phyloP scores from a whole-genome alignment of 2,888 invertebrate species.

The Lepidochitona cinerea region DNA sequence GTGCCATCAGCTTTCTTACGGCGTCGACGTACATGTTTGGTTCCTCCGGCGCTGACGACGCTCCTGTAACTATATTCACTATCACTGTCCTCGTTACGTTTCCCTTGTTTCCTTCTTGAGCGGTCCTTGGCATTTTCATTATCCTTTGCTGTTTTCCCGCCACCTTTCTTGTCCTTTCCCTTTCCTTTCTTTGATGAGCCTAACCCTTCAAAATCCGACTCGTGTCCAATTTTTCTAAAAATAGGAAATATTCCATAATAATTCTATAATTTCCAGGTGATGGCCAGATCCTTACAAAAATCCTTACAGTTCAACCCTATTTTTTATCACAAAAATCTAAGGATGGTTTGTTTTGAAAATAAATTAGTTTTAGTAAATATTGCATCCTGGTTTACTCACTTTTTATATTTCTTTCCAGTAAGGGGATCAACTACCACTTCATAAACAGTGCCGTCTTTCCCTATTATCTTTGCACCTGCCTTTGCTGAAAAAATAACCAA shows the following conservation, averaged over 20 bases:
- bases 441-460: constrained; percentile 66
- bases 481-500: constrained; percentile 48
- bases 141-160: constrained; percentile 23
- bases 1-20: constrained; percentile 64
- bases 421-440: constrained; percentile 67
- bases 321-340: neutral
- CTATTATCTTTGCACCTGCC: constrained; percentile 58
- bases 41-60: constrained; percentile 65
- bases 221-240: constrained; percentile 53
- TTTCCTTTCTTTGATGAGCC: constrained; percentile 50
- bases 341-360: too few relatives aligned
- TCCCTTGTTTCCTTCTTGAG: constrained; percentile 51
- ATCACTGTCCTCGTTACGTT: constrained; percentile 61
- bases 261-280: neutral
- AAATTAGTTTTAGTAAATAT: too few relatives aligned
- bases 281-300: neutral
- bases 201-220: constrained; percentile 56
- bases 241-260: neutral
- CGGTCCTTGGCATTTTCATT: constrained; percentile 48
- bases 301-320: neutral
- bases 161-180: constrained; percentile 38
- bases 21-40: constrained; percentile 59
- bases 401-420: constrained; percentile 70
- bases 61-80: constrained; percentile 68
- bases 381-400: too few relatives aligned